A percentile compares a stretch with the other conserved stretches of the same genome.
Conservation (phyloP, 2,888 invertebrate species). For the Euspilapteryx auroguttella region DNA sequence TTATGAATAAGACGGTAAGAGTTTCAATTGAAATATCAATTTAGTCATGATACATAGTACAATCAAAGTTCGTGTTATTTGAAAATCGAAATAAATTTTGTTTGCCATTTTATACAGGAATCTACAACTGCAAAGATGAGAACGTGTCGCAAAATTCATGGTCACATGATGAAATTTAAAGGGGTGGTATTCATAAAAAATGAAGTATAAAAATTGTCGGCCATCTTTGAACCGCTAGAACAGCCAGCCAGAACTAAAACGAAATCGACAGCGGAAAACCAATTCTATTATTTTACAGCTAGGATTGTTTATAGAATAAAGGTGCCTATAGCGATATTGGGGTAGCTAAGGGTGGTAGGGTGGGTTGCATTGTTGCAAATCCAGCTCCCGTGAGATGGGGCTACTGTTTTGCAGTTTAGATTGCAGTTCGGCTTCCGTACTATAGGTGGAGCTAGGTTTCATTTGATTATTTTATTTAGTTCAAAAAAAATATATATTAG, state of each 20-base stretch:
- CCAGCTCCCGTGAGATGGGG: constrained; percentile 42
- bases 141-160: too few species aligned
- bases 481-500: too few species aligned
- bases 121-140: too few species aligned
- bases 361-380: constrained; percentile 41
- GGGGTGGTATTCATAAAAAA: too few species aligned
- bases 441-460: constrained; percentile 31
- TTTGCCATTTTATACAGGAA: too few species aligned
- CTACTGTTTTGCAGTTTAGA: constrained; percentile 39
- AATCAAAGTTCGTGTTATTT: too few species aligned
- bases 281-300: not conserved
- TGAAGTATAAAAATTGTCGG: too few species aligned
- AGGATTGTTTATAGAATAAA: not conserved
- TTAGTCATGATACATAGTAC: too few species aligned
- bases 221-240: not conserved
- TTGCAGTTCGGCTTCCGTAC: constrained; percentile 40
- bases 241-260: not conserved
- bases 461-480: constrained; percentile 4
- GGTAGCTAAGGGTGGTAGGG: constrained; percentile 7
- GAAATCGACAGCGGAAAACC: not conserved
- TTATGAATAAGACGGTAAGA: too few species aligned
- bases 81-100: too few species aligned
- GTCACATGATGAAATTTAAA: too few species aligned
- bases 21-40: too few species aligned
- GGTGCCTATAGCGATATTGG: not conserved